A percentile compares a stretch with the other conserved stretches of the same genome.
Evolutionary conservation across 2,113 vertebrate genomes (phyloP).

Genomic region (Poecilia latipinna): DNA sequence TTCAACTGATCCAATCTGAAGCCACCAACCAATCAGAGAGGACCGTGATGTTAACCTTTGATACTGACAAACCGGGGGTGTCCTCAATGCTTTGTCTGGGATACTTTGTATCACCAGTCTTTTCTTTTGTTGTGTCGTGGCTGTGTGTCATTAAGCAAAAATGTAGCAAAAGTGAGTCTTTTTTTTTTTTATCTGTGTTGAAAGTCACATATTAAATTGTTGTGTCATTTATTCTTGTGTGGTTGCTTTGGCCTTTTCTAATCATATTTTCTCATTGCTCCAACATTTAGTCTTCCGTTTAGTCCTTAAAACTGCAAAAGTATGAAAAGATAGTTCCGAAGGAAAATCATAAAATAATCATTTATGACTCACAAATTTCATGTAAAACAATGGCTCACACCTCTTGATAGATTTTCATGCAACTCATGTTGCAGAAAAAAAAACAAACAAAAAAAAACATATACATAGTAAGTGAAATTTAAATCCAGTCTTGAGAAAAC

Average conservation of each 20-base stretch:
- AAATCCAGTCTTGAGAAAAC: too few species aligned
- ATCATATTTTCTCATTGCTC: neutral
- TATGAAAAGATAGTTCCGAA: neutral
- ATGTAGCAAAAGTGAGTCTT: neutral
- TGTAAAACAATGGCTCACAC: neutral
- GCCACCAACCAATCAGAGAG: neutral
- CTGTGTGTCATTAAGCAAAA: neutral
- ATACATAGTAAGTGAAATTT: too few species aligned
- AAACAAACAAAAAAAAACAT: too few species aligned
- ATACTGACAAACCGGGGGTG: neutral
- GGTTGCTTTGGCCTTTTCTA: neutral
- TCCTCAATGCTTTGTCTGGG: neutral
- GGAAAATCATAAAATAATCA: neutral
- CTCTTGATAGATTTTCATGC: neutral
- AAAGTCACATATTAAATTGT: neutral
- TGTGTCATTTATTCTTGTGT: too few species aligned
- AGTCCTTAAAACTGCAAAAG: neutral
- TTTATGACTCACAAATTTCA: neutral
- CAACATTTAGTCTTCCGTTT: neutral
- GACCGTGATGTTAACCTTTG: slow-evolving; percentile 1
- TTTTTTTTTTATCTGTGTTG: neutral
- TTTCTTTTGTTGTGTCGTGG: neutral
- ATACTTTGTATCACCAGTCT: neutral
- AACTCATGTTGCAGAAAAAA: neutral
- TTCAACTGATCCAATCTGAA: neutral